These are phyloP conservation scores for Typhlichthys subterraneus DNA, from an alignment of 2,797 vertebrate genomes.

Conservation along the genomic window DNA sequence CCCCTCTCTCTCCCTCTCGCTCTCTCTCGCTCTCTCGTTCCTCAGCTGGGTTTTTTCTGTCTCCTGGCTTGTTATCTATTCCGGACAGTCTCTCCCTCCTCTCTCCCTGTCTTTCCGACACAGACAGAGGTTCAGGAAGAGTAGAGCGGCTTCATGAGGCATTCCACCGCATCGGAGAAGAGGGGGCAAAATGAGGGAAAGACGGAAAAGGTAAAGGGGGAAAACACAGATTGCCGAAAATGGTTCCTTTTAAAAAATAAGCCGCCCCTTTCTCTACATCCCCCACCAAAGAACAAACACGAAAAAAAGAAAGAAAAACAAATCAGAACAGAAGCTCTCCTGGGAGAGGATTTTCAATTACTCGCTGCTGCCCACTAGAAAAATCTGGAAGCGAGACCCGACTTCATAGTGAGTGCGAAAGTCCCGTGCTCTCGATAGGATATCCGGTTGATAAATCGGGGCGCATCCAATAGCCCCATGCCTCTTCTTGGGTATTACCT, in stretches of 20 bases:
- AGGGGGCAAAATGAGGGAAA: constrained; percentile 29
- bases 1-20: constrained; percentile 5
- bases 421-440: constrained; percentile 60
- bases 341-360: constrained; percentile 62
- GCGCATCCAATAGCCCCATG: constrained; percentile 51
- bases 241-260: constrained; percentile 31
- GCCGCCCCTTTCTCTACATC: constrained; percentile 1
- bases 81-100: constrained; percentile 69
- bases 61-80: constrained; percentile 64
- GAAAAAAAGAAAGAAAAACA: constrained; percentile 21
- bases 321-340: constrained; percentile 48
- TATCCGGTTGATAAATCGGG: constrained; percentile 67
- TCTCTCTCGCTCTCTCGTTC: constrained; percentile 41
- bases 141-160: constrained; percentile 67
- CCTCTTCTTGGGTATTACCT: constrained; percentile 62
- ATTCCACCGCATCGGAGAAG: constrained; percentile 53
- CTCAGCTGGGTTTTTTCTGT: no score
- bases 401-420: constrained; percentile 53
- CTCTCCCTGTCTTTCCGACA: constrained; percentile 46
- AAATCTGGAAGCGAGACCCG: constrained; percentile 45
- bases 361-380: constrained; percentile 60
- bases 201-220: constrained; percentile 2
- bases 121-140: constrained; percentile 60
- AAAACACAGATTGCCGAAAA: constrained; percentile 32
- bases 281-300: constrained; percentile 7